Evolutionary conservation across 2,113 vertebrate species (phyloP).

Genomic region (Colius striatus): DNA sequence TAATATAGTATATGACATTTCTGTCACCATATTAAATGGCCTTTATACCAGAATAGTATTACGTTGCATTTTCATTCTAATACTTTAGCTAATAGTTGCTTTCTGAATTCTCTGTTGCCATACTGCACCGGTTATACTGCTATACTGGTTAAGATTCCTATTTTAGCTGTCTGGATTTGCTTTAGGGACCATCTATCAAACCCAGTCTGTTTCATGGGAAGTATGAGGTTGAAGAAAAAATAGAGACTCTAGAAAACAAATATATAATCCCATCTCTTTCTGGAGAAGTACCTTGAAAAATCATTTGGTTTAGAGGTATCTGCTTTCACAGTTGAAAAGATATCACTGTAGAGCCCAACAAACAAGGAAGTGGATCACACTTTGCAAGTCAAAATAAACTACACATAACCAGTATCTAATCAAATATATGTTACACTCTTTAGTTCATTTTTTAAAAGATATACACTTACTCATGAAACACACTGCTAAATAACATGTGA

Average conservation of each 20-base stretch:
- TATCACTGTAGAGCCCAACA: not conserved
- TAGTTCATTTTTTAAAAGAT: not conserved
- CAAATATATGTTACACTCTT: not conserved
- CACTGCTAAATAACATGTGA: not conserved
- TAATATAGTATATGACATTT: not conserved
- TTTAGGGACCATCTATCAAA: not conserved
- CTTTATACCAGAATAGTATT: not conserved
- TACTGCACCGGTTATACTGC: not conserved
- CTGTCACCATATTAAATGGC: not conserved
- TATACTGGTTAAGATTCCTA: not conserved
- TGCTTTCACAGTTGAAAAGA: not conserved
- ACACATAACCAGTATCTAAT: not conserved
- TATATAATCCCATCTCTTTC: not conserved
- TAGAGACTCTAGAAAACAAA: not conserved
- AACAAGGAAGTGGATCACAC: not conserved
- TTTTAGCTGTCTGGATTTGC: not conserved
- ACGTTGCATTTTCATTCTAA: not conserved
- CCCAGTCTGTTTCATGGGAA: not conserved
- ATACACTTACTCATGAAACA: not conserved
- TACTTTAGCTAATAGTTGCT: not conserved
- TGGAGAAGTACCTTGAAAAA: not conserved
- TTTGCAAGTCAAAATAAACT: not conserved
- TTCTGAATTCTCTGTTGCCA: not conserved
- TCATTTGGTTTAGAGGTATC: not conserved
- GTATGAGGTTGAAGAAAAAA: not conserved